A percentile compares a stretch with the other conserved stretches of the same genome.
These are phyloP conservation scores for Karalla daura DNA, from an alignment of 2,797 vertebrate genomes.

Conservation along the genomic window DNA sequence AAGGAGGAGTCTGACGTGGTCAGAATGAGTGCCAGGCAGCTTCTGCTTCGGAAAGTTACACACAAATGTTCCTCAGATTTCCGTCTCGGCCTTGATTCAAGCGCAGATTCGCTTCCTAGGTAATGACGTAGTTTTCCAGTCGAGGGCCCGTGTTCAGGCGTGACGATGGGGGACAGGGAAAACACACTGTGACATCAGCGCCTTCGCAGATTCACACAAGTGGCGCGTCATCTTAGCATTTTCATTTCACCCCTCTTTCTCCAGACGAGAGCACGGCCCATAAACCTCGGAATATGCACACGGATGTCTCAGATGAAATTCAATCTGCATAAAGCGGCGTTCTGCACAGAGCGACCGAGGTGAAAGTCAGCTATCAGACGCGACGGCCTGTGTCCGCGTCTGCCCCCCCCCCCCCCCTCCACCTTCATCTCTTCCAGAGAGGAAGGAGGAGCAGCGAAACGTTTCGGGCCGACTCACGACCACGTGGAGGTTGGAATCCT, in stretches of 20 bases:
- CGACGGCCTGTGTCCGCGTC: slow-evolving; percentile 34
- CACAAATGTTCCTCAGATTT: slow-evolving; percentile 13
- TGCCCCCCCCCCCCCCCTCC: no score
- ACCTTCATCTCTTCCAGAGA: slow-evolving; percentile 27
- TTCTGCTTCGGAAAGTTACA: slow-evolving; percentile 35
- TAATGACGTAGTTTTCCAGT: no score
- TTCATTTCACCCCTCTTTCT: slow-evolving; percentile 7
- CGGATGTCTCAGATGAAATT: slow-evolving; percentile 34
- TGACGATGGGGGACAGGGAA: slow-evolving; percentile 11
- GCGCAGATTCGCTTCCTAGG: no score
- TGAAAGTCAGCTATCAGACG: slow-evolving; percentile 36
- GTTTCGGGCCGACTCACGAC: no score
- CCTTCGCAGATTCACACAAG: not conserved
- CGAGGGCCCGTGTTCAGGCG: no score
- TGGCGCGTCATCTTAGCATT: slow-evolving; percentile 14
- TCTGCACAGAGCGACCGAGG: slow-evolving; percentile 26
- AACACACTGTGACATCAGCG: not conserved
- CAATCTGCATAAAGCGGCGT: slow-evolving; percentile 29
- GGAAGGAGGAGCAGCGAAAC: slow-evolving; percentile 37
- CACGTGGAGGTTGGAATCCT: slow-evolving; percentile 31
- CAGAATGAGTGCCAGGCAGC: slow-evolving; percentile 37
- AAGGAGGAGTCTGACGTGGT: slow-evolving; percentile 31
- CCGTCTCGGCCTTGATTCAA: no score
- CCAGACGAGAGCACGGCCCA: not conserved
- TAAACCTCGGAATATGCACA: slow-evolving; percentile 33